Base-by-base conservation (phyloP, 2,113 vertebrate genomes). In the Sinosuthora webbiana region DNA sequence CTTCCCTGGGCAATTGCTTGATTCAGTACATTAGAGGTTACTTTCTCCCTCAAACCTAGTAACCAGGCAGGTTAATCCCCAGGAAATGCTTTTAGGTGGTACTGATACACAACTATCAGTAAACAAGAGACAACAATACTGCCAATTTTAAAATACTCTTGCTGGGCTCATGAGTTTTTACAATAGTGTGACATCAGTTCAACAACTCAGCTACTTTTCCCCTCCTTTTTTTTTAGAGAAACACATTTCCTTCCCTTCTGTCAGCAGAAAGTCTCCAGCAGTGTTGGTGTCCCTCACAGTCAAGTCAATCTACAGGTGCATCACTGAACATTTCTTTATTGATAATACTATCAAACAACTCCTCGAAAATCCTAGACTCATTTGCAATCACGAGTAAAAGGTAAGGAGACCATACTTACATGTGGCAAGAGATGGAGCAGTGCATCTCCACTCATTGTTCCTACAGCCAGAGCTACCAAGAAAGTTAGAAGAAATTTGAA, bases 401-500 rank as follows among this genome's bases (percentile, higher is more conserved):
- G 22, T 30, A 30, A 64, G 30, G 45, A 83, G 42, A 31, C 15
- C 64, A 57, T 49, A 95, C 99, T 99, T 97, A 99, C 99, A 27
- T 99, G 99, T 78, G 99, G 99, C 93, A 99, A 98, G 55, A 99
- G 98, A 96, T 99, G 99, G 90, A 99, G 99, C 27, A 99, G 98
- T 59, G 99, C 99, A 42, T 99, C 99, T 41, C 99, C 99, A 41
- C 99, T 99, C 97, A 99, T 99, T 35, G 99, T 99, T 94, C 99
- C 99, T 94, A 99, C 99, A 13, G 99, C 99, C 83, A 99, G 98
- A 44, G 99, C 99, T 93, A 99, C 99, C 94, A 99, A 98, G 98
- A 99, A 99, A 76, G 99, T 99, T 96, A 99, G 99, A 90, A 99
- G 99, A 96, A 99, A 99, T 98, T 99, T 99, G 98, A 99, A 99